Conservation (phyloP, 2,888 invertebrate species). For the Melieria crassipennis region DNA sequence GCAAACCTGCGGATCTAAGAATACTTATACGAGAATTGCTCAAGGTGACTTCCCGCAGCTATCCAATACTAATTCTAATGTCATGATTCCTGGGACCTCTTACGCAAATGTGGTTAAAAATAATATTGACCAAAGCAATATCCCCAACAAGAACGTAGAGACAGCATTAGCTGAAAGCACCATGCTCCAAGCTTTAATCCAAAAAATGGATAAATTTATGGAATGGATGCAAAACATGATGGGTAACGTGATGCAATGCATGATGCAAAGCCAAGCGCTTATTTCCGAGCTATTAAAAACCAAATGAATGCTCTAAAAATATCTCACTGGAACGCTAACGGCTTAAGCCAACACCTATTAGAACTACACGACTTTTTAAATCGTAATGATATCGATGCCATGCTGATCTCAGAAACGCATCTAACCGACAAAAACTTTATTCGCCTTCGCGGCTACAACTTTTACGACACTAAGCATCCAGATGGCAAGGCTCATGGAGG, state of each 20-base stretch:
- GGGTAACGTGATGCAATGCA: conserved; percentile 11
- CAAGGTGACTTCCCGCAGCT: too few relatives aligned
- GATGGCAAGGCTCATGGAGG: too few relatives aligned
- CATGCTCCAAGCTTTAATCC: background rate
- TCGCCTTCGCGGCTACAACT: background rate
- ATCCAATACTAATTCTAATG: too few relatives aligned
- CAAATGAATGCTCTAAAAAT: conserved; percentile 11
- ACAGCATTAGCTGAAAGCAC: too few relatives aligned
- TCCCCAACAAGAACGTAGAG: too few relatives aligned
- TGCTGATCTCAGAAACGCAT: conserved; percentile 23
- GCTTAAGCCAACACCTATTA: conserved; percentile 15
- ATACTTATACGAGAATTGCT: too few relatives aligned
- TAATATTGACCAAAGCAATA: too few relatives aligned
- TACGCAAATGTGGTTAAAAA: too few relatives aligned
- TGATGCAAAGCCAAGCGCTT: conserved; percentile 7
- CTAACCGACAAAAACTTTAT: conserved; percentile 12
- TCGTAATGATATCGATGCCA: conserved; percentile 8
- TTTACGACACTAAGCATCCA: too few relatives aligned
- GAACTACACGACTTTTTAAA: conserved; percentile 2
- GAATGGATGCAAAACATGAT: conserved; percentile 8
- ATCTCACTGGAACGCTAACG: conserved; percentile 13
- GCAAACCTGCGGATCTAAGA: too few relatives aligned
- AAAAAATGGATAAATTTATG: conserved; percentile 15
- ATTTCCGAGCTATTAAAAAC: background rate
- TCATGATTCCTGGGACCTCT: too few relatives aligned